These are phyloP conservation scores for sheep (Ovis aries) DNA, from an alignment of 2,113 vertebrate genomes.

Conservation along the genomic window ARS-UI_Ramb_v3.0 NC_056069.1:19682001-19682500, in stretches of 20 bases:
- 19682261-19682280: accelerated
- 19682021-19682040: background rate
- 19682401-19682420: background rate
- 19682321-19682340: background rate
- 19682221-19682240: background rate
- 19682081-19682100: background rate
- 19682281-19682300: background rate
- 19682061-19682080: background rate
- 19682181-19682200: background rate
- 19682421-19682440: background rate
- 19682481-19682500: background rate
- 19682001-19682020: background rate
- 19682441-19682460: background rate
- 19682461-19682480: background rate
- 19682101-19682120: background rate
- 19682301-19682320: background rate
- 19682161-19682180: background rate
- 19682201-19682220: background rate
- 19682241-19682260: too few species aligned
- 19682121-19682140: background rate
- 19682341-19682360: background rate
- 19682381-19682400: background rate
- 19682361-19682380: background rate
- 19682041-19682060: background rate
- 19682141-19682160: background rate